Conservation (phyloP, 2,113 vertebrate genomes). For the Hippocampus barbouri region DNA sequence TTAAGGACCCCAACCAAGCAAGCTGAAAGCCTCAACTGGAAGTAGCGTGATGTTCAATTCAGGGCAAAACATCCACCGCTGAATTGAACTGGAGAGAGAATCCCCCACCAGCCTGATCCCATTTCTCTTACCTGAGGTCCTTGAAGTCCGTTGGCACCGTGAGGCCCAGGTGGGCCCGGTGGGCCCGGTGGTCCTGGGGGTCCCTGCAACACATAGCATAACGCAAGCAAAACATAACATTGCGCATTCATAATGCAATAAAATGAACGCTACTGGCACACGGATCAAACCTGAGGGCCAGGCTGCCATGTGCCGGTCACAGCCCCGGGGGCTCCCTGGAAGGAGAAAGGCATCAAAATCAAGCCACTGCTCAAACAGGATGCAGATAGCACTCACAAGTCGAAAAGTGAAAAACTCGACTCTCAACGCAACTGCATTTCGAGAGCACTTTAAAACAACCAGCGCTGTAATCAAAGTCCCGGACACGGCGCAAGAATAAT, state of each 20-base stretch:
- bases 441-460: too few species aligned
- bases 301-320: slow-evolving; percentile 77
- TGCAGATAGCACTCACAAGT: slow-evolving; percentile 7
- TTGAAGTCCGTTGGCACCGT: slow-evolving; percentile 77
- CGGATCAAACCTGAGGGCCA: slow-evolving; percentile 84
- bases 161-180: slow-evolving; percentile 84
- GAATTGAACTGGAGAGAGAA: slow-evolving; percentile 33
- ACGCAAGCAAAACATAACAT: slow-evolving; percentile 8
- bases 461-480: too few species aligned
- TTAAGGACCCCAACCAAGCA: slow-evolving; percentile 38
- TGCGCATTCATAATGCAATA: slow-evolving; percentile 10
- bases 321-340: slow-evolving; percentile 88
- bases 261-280: slow-evolving; percentile 20
- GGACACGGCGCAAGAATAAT: too few species aligned
- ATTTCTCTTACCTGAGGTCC: slow-evolving; percentile 80
- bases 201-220: slow-evolving; percentile 70
- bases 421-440: too few species aligned
- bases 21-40: slow-evolving; percentile 44
- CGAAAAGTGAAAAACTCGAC: background rate
- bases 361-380: slow-evolving; percentile 28
- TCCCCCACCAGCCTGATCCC: slow-evolving; percentile 6
- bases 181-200: slow-evolving; percentile 80
- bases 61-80: slow-evolving; percentile 29
- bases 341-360: slow-evolving; percentile 62
- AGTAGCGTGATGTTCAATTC: slow-evolving; percentile 42